These are phyloP conservation scores for Syrista parreyssii DNA, from an alignment of 2,888 invertebrate genomes.

Conservation along the genomic window DNA sequence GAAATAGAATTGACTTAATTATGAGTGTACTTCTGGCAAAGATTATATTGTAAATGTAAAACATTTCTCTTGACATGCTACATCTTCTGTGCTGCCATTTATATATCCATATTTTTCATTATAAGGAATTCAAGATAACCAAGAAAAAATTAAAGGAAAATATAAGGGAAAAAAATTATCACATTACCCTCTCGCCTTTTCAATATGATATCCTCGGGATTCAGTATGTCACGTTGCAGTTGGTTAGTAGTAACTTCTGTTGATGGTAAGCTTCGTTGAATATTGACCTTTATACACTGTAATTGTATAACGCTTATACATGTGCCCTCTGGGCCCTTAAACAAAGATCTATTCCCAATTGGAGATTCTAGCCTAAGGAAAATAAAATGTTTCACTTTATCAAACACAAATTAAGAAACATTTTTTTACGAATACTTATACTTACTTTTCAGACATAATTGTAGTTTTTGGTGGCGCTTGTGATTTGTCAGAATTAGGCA, in stretches of 20 bases:
- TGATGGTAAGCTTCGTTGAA: conserved; percentile 38
- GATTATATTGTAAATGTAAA: too few relatives aligned
- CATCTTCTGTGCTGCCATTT: too few relatives aligned
- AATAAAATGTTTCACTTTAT: background rate
- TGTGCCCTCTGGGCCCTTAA: conserved; percentile 45
- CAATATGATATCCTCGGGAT: conserved; percentile 46
- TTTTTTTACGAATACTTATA: background rate
- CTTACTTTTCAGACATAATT: conserved; percentile 37
- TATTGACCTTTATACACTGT: conserved; percentile 44
- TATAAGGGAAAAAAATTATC: background rate
- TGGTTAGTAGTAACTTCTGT: conserved; percentile 20
- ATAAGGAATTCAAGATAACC: background rate
- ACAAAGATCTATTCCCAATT: conserved; percentile 33
- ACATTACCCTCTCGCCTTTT: conserved; percentile 50
- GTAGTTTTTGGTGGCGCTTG: conserved; percentile 13
- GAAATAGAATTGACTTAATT: too few relatives aligned
- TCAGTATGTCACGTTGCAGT: conserved; percentile 41
- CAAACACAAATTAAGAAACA: background rate
- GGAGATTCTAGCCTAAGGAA: conserved; percentile 34
- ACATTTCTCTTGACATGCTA: too few relatives aligned
- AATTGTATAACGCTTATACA: conserved; percentile 37
- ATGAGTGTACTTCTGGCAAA: too few relatives aligned
- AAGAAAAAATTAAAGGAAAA: background rate
- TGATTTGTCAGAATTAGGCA: conserved; percentile 7
- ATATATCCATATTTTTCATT: too few relatives aligned